Evolutionary conservation across 2,888 invertebrate genomes (phyloP), one percentile per base, ranked within the genome.

Genomic region (Merodon equestris): DNA sequence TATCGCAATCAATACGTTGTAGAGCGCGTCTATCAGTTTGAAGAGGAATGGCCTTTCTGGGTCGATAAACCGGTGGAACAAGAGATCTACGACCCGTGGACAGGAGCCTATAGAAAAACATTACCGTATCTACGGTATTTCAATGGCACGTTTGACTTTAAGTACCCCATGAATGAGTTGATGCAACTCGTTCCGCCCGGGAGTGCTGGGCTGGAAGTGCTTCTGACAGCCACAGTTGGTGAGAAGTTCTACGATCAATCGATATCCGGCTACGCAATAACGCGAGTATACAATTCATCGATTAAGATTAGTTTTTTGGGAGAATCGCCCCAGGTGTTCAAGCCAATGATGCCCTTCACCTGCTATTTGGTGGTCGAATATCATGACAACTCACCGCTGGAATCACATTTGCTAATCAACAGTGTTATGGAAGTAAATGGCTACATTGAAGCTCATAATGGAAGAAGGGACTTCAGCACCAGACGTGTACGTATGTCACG

Each of bases 331-430:
- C 96, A 98, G 88, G 94, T 98, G 13, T 98, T 98, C 89, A 98
- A 98, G 88, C 98, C 98, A 0, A 92, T 95, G 9, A 97, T 98
- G 95, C 96, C 97, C 0, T 94, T 97, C 84, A 94, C 93, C 79
- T 91, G 93, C 53, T 96, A 96, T 92, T 90, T 98, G 85, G 94
- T 95, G 9, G 96, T 96, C 0, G 95, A 96, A 1, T 96, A 95
- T 89, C 96, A 96, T 87, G 98, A 98, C 88, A 96, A 96, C 1
- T 96, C 97, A 0, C 93, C 93, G 0, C 89, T 97, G 17, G 91
- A 93, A 17, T 83, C 87, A 1, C 91, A 93, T 84, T 92, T 93
- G 66, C 89, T 96, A 44, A 86, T 88, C 0, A 91, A 91, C 54
- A 92, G 95, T 50, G 87, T 91, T 0, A 91, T 97, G 90, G 91